Percentiles rank a stretch among this genome's conserved stretches.
Conservation (phyloP, 1,140 invertebrate genomes). For the Drosophila ironensis region DNA sequence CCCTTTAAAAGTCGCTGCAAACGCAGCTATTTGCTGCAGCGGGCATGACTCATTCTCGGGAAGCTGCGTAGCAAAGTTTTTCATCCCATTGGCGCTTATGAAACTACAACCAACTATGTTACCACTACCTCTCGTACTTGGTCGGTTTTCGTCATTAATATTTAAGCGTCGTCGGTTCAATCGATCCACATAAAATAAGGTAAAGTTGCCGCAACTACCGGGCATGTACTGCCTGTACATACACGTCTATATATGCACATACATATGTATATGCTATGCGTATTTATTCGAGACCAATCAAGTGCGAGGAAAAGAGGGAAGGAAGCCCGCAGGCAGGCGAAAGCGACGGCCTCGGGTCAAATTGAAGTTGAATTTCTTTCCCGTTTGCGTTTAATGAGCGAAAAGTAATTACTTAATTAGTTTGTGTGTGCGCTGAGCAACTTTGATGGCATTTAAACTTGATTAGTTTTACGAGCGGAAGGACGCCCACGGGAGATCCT, state of each 20-base stretch:
- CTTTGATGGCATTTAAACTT: conserved; percentile 71
- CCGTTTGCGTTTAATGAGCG: conserved; percentile 64
- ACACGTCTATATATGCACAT: too few relatives aligned
- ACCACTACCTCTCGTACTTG: background rate
- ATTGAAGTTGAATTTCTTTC: conserved; percentile 71
- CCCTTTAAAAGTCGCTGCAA: too few relatives aligned
- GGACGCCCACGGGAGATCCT: background rate
- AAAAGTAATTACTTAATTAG: conserved; percentile 80
- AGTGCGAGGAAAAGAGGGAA: conserved; percentile 66
- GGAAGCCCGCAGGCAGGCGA: background rate
- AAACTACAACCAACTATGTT: background rate
- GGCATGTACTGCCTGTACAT: background rate
- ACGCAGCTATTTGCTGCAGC: too few relatives aligned
- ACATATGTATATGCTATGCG: too few relatives aligned
- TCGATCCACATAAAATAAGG: conserved; percentile 63
- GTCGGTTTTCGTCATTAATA: conserved; percentile 66
- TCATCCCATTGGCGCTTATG: background rate
- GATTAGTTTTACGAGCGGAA: conserved; percentile 69
- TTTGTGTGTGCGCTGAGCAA: conserved; percentile 38
- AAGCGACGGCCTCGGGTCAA: conserved; percentile 62
- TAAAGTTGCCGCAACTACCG: conserved; percentile 29
- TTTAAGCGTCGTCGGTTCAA: conserved; percentile 77
- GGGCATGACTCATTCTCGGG: conserved; percentile 9
- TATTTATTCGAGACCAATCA: conserved; percentile 5
- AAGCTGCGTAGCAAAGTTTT: background rate